phyloP scores from a whole-genome alignment of 2,113 vertebrate species.

The Zingel zingel region DNA sequence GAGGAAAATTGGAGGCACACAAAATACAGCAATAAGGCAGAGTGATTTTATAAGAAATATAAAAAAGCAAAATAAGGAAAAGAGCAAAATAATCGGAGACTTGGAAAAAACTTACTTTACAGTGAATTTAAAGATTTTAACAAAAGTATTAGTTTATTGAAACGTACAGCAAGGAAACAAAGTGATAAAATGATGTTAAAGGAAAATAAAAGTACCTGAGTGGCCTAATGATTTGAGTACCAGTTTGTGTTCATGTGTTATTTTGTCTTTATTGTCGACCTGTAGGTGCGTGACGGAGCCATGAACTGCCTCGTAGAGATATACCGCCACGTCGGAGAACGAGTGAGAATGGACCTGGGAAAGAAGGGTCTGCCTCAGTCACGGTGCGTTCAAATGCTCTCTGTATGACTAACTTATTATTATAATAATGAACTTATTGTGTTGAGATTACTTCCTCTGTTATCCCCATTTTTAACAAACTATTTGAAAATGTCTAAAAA shows the following conservation, averaged over 20 bases:
- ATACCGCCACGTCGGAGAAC: slow-evolving; percentile 97
- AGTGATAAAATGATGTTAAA: not conserved
- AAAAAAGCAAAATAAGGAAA: too few species aligned
- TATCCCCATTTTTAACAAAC: too few species aligned
- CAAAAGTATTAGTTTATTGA: too few species aligned
- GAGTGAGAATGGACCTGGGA: slow-evolving; percentile 95
- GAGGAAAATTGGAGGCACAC: not conserved
- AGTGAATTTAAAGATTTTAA: too few species aligned
- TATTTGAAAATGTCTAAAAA: too few species aligned
- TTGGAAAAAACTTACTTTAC: too few species aligned
- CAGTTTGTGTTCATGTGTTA: not conserved
- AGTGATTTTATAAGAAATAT: too few species aligned
- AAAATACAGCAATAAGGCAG: too few species aligned
- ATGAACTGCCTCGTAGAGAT: slow-evolving; percentile 97
- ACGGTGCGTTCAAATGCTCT: slow-evolving; percentile 83
- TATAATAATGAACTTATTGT: too few species aligned
- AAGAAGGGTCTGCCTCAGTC: slow-evolving; percentile 98
- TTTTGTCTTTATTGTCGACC: not conserved
- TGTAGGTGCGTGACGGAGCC: slow-evolving; percentile 94
- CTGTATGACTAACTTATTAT: not conserved
- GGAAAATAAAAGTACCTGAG: not conserved
- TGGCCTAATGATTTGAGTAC: too few species aligned
- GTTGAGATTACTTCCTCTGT: too few species aligned
- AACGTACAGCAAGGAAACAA: not conserved
- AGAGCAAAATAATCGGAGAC: too few species aligned